Evolutionary conservation across 2,113 vertebrate genomes (phyloP).

Genomic region (Epinephelus cyanopodus): DNA sequence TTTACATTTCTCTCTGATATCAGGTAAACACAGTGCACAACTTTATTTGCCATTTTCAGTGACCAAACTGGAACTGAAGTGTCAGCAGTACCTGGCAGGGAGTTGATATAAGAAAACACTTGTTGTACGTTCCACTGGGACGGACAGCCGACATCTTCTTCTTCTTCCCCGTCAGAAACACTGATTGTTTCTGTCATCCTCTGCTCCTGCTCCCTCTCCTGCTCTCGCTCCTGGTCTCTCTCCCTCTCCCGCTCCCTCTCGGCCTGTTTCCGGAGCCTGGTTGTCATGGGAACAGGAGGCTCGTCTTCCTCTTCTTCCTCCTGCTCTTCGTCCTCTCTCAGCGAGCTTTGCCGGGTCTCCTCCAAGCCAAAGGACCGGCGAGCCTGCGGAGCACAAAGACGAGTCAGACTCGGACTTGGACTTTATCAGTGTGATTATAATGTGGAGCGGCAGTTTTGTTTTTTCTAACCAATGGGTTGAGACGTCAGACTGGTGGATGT

Average conservation of each 20-base stretch:
- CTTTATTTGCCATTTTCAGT: no score
- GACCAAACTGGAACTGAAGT: neutral
- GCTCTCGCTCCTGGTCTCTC: constrained; percentile 77
- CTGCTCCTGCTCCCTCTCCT: constrained; percentile 82
- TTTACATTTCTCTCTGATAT: no score
- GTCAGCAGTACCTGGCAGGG: constrained; percentile 88
- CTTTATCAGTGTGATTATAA: no score
- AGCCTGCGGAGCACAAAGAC: constrained; percentile 78
- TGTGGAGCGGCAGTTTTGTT: no score
- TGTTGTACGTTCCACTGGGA: constrained; percentile 92
- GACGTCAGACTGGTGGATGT: no score
- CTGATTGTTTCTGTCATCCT: constrained; percentile 83
- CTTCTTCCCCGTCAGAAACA: constrained; percentile 82
- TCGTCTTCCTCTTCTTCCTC: constrained; percentile 80
- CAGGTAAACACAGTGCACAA: no score
- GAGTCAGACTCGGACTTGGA: no score
- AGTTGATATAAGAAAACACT: constrained; percentile 92
- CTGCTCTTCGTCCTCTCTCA: constrained; percentile 38
- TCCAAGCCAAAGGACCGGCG: constrained; percentile 86
- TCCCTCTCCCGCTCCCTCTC: constrained; percentile 85
- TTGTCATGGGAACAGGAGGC: constrained; percentile 90
- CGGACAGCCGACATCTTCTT: constrained; percentile 82
- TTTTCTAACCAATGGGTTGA: no score
- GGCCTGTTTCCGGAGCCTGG: constrained; percentile 89
- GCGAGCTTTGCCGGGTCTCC: constrained; percentile 77